Percentiles rank a stretch among this genome's conserved stretches.
Evolutionary conservation across 2,888 invertebrate genomes (phyloP).

Genomic region (Drosophila suboccidentalis): DNA sequence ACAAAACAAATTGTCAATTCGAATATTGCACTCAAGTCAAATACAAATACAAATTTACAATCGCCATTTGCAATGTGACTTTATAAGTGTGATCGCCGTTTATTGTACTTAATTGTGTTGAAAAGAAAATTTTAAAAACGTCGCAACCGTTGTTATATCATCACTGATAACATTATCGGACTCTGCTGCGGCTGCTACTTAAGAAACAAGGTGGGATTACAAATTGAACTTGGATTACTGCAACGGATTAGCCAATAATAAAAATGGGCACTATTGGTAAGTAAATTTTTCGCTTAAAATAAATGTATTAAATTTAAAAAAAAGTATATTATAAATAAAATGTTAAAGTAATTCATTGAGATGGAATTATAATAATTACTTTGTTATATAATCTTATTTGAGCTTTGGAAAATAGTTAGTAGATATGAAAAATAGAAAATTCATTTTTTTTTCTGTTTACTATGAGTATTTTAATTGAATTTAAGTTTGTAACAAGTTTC

Average conservation of each 20-base stretch:
- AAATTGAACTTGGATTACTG: constrained; percentile 52
- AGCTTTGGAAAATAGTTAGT: too few relatives aligned
- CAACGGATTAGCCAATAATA: constrained; percentile 17
- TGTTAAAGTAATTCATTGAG: neutral
- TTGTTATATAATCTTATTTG: neutral
- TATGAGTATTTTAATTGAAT: too few relatives aligned
- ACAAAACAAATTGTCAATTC: constrained; percentile 37
- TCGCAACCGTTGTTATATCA: constrained; percentile 13
- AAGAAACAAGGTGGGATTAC: constrained; percentile 28
- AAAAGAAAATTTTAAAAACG: constrained; percentile 21
- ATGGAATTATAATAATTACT: neutral
- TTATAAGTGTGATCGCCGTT: constrained; percentile 60
- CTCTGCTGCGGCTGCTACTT: neutral
- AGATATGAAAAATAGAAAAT: too few relatives aligned
- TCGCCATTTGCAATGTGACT: constrained; percentile 75
- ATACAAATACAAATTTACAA: constrained; percentile 15
- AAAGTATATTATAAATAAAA: neutral
- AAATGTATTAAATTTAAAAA: neutral
- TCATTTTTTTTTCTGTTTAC: too few relatives aligned
- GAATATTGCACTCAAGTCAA: constrained; percentile 38
- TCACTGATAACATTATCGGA: constrained; percentile 10
- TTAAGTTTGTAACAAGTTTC: too few relatives aligned
- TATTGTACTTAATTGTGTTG: constrained; percentile 46
- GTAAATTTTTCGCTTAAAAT: constrained; percentile 22
- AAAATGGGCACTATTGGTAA: constrained; percentile 75